These are phyloP conservation scores for Forbesichthys papilliferus DNA, from an alignment of 2,113 vertebrate genomes.

Conservation along the genomic window DNA sequence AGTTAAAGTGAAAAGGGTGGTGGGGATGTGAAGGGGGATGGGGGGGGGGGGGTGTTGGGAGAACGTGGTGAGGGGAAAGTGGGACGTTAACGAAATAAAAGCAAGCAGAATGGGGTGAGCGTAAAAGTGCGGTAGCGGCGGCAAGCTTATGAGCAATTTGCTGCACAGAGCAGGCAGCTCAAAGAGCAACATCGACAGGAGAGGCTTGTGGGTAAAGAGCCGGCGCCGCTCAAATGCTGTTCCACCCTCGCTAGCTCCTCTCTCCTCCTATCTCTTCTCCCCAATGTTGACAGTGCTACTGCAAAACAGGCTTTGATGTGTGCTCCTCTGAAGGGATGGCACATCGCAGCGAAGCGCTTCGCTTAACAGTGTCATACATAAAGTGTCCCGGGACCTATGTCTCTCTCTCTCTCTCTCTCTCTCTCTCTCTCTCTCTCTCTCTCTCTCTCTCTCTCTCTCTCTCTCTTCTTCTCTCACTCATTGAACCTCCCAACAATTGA, in stretches of 20 bases:
- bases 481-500: constrained; percentile 27
- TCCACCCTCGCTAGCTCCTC: constrained; percentile 69
- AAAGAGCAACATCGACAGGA: constrained; percentile 69
- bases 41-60: background rate
- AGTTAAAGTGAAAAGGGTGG: constrained; percentile 61
- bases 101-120: constrained; percentile 57
- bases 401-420: constrained; percentile 29
- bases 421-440: constrained; percentile 34
- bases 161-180: constrained; percentile 61
- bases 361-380: constrained; percentile 74
- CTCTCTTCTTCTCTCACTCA: constrained; percentile 14
- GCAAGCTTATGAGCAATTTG: constrained; percentile 71
- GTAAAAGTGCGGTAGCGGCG: constrained; percentile 54
- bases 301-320: constrained; percentile 81
- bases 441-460: constrained; percentile 25
- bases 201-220: constrained; percentile 75
- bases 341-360: constrained; percentile 56
- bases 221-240: constrained; percentile 74
- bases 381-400: constrained; percentile 72
- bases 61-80: constrained; percentile 57
- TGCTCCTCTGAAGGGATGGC: constrained; percentile 69
- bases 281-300: constrained; percentile 80
- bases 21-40: constrained; percentile 39
- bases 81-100: constrained; percentile 67
- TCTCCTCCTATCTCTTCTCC: constrained; percentile 44